Evolutionary conservation across 2,797 vertebrate genomes (phyloP).

Genomic region (Chaetodon trifasciatus): DNA sequence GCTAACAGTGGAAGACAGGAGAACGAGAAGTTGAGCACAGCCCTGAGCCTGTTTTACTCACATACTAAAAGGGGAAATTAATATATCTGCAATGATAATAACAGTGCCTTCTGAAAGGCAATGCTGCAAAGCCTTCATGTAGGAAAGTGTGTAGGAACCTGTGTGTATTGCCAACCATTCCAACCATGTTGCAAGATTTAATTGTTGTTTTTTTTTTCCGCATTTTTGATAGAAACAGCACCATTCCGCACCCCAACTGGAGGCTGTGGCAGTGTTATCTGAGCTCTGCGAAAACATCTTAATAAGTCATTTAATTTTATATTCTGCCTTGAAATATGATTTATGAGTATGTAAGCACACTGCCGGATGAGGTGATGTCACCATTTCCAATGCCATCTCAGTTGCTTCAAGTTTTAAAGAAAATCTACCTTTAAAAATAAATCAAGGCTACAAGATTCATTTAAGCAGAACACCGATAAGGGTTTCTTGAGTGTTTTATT

Average conservation of each 20-base stretch:
- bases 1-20: not conserved
- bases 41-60: conserved; percentile 24
- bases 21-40: conserved; percentile 35
- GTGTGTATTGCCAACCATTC: not conserved
- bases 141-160: not conserved
- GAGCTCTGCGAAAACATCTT: conserved; percentile 38
- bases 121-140: conserved; percentile 3
- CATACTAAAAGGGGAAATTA: conserved; percentile 13
- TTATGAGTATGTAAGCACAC: conserved; percentile 47
- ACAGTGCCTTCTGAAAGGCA: not conserved
- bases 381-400: conserved; percentile 40
- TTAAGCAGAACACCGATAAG: conserved; percentile 51
- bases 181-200: not conserved
- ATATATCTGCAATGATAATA: not conserved
- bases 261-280: conserved; percentile 22
- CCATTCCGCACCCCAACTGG: not conserved
- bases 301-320: conserved; percentile 56
- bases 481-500: conserved; percentile 62
- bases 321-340: conserved; percentile 47
- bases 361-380: conserved; percentile 42
- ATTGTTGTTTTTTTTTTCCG: not conserved
- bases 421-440: conserved; percentile 62
- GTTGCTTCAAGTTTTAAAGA: conserved; percentile 33
- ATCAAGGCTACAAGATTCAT: conserved; percentile 59
- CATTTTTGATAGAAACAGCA: not conserved